Conservation (phyloP, 1,140 invertebrate genomes). For the Monochamus saltuarius region DNA sequence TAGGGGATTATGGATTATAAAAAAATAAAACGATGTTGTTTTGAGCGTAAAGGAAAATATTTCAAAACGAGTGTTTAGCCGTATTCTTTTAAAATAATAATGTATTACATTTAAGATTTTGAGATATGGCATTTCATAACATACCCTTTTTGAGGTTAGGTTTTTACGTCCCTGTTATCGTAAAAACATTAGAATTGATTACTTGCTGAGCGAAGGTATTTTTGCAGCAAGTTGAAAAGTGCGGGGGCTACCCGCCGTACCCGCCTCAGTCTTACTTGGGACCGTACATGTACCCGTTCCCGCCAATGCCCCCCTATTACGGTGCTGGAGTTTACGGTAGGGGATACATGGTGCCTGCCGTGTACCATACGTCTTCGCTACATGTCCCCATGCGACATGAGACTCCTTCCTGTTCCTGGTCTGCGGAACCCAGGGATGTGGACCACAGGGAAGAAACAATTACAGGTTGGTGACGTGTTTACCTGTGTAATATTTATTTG, state of each 20-base stretch:
- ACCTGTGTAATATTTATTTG: too few species aligned
- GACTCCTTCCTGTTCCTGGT: conserved; percentile 41
- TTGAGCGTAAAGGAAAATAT: too few species aligned
- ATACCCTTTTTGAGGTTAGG: too few species aligned
- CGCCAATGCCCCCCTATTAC: conserved; percentile 41
- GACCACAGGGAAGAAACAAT: conserved; percentile 43
- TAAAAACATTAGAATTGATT: too few species aligned
- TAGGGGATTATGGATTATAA: too few species aligned
- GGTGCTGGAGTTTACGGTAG: conserved; percentile 36
- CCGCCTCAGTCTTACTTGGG: conserved; percentile 36
- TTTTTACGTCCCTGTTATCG: too few species aligned
- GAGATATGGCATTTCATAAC: too few species aligned
- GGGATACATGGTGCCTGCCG: conserved; percentile 38
- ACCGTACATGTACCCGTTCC: conserved; percentile 43
- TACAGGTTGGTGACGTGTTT: conserved; percentile 32
- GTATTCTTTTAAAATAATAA: too few species aligned
- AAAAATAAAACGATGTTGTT: too few species aligned
- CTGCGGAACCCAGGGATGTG: conserved; percentile 34
- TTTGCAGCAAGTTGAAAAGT: conserved; percentile 48
- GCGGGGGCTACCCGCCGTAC: conserved; percentile 37
- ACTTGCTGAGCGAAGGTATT: background rate
- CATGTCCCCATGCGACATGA: conserved; percentile 41
- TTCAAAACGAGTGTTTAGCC: too few species aligned
- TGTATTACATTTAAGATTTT: too few species aligned
- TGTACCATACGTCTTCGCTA: conserved; percentile 36